These are phyloP conservation scores for Endotricha flammealis DNA, from an alignment of 2,888 invertebrate genomes.

Conservation along the genomic window DNA sequence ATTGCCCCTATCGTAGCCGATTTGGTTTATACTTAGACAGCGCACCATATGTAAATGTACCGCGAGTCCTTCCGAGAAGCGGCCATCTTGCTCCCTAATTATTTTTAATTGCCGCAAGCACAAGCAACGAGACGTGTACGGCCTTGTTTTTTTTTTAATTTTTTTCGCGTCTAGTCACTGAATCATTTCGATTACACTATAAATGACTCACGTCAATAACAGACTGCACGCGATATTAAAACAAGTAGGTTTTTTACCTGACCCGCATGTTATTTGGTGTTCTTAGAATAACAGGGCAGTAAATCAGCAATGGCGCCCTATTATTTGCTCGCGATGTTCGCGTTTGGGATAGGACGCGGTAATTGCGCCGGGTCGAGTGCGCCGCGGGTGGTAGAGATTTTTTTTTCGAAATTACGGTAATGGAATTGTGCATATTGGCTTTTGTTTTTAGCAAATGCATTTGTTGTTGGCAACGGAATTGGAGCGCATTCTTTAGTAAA, in stretches of 20 bases:
- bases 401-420: conserved; percentile 23
- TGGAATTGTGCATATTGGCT: conserved; percentile 18
- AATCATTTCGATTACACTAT: conserved; percentile 59
- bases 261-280: conserved; percentile 32
- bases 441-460: conserved; percentile 17
- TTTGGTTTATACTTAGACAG: conserved; percentile 31
- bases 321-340: conserved; percentile 58
- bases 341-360: conserved; percentile 44
- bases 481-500: neutral
- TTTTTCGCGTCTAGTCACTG: conserved; percentile 73
- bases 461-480: neutral
- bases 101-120: conserved; percentile 76
- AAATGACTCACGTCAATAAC: conserved; percentile 50
- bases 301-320: conserved; percentile 73
- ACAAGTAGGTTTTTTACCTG: conserved; percentile 58
- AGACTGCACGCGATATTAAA: conserved; percentile 48
- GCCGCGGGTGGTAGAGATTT: conserved; percentile 47
- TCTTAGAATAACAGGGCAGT: conserved; percentile 63
- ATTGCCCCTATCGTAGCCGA: conserved; percentile 70
- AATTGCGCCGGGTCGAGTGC: conserved; percentile 40
- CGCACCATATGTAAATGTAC: conserved; percentile 71
- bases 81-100: conserved; percentile 71
- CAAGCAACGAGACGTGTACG: conserved; percentile 48
- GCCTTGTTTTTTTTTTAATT: conserved; percentile 65
- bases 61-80: conserved; percentile 69